A percentile compares a stretch with the other conserved stretches of the same genome.
These are phyloP conservation scores for Heliconius nattereri DNA, from an alignment of 1,140 invertebrate genomes.

Conservation along the genomic window DNA sequence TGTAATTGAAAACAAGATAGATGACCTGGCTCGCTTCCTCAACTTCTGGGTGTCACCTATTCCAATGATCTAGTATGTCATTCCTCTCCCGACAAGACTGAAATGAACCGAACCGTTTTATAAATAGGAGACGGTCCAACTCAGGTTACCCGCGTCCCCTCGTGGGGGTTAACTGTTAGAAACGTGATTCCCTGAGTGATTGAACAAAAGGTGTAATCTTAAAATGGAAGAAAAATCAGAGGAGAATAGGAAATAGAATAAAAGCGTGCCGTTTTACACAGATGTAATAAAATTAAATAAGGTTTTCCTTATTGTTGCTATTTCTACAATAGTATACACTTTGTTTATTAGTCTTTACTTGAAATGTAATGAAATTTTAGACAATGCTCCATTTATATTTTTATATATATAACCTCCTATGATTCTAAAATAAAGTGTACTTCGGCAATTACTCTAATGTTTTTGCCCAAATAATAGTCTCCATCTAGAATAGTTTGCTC, in stretches of 20 bases:
- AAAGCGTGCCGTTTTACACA: conserved; percentile 23
- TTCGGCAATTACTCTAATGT: conserved; percentile 39
- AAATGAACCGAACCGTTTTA: conserved; percentile 63
- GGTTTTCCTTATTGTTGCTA: conserved; percentile 11
- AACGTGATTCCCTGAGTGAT: conserved; percentile 68
- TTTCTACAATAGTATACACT: background rate
- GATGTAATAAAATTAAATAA: conserved; percentile 39
- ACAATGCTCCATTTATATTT: background rate
- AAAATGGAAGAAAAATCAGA: conserved; percentile 57
- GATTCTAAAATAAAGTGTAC: conserved; percentile 26
- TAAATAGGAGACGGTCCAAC: conserved; percentile 59
- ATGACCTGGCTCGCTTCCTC: background rate
- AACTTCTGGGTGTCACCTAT: conserved; percentile 11
- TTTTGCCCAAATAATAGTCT: conserved; percentile 42
- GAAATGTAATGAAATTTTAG: background rate
- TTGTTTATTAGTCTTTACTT: conserved; percentile 1
- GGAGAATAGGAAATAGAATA: conserved; percentile 40
- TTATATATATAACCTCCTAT: background rate
- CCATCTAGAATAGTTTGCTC: conserved; percentile 44
- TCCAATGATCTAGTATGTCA: conserved; percentile 27
- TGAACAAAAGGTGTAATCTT: conserved; percentile 73
- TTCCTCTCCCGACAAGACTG: conserved; percentile 51
- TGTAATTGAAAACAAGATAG: background rate
- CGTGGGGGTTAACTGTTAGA: conserved; percentile 65
- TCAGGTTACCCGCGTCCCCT: conserved; percentile 62